Conservation (phyloP, 1,140 invertebrate species). For the Drosophila bocki region DNA sequence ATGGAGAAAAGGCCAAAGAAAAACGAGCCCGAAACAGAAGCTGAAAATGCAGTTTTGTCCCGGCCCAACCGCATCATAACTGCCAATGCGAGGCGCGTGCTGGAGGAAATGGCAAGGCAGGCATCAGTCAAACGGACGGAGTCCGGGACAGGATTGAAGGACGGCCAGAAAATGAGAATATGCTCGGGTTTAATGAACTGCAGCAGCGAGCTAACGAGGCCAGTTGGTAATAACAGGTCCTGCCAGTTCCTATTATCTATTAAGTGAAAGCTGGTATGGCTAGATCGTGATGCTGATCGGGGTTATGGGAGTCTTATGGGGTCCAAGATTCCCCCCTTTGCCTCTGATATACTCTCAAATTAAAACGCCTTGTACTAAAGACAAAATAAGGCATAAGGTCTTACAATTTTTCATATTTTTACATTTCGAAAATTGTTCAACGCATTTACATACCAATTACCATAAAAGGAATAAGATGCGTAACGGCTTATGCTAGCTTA, state of each 20-base stretch:
- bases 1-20: conserved; percentile 3
- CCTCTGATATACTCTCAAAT: too few species aligned
- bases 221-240: too few species aligned
- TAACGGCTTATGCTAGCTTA: too few species aligned
- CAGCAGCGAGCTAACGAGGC: conserved; percentile 7
- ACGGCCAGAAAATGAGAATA: conserved; percentile 11
- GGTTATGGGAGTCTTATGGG: too few species aligned
- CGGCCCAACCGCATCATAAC: conserved; percentile 45
- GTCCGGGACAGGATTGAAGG: not conserved
- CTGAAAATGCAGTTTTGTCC: conserved; percentile 33
- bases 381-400: too few species aligned
- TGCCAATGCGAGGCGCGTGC: conserved; percentile 40
- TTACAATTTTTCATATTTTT: too few species aligned
- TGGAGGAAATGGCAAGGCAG: conserved; percentile 17
- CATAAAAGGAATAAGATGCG: too few species aligned
- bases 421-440: too few species aligned
- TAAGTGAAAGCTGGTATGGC: not conserved
- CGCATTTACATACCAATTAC: too few species aligned
- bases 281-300: not conserved
- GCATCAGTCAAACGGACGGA: conserved; percentile 20
- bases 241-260: not conserved
- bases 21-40: conserved; percentile 17
- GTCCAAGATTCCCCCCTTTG: too few species aligned
- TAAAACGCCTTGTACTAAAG: too few species aligned
- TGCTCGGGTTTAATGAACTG: conserved; percentile 32